A percentile compares a stretch with the other conserved stretches of the same genome.
phyloP scores from a whole-genome alignment of 2,113 vertebrate genomes.

The Steatornis caripensis region DNA sequence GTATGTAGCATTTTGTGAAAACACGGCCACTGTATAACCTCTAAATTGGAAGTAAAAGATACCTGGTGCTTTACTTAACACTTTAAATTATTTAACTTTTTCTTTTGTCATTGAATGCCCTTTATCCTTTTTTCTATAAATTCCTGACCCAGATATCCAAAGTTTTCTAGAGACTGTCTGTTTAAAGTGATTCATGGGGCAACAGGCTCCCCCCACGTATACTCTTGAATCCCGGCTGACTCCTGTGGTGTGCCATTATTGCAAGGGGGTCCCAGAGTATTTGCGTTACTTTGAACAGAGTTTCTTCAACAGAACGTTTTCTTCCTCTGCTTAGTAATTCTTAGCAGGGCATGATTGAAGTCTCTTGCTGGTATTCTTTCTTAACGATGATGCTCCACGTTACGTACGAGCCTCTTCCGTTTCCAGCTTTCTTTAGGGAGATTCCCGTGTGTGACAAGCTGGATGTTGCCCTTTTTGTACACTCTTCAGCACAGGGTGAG shows the following conservation, averaged over 20 bases:
- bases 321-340: neutral
- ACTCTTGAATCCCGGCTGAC: neutral
- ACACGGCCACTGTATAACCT: slow-evolving; percentile 30
- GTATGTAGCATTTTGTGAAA: slow-evolving; percentile 11
- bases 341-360: neutral
- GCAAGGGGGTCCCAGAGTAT: neutral
- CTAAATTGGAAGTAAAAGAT: neutral
- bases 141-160: neutral
- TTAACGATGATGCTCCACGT: neutral
- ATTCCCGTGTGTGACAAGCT: neutral
- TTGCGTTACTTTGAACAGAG: slow-evolving; percentile 3
- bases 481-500: neutral
- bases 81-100: neutral
- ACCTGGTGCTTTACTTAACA: slow-evolving; percentile 29
- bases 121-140: neutral
- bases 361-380: slow-evolving; percentile 21
- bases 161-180: neutral
- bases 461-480: neutral
- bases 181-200: neutral
- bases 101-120: neutral
- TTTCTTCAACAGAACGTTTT: neutral
- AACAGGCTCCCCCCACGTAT: neutral
- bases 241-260: neutral
- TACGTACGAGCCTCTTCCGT: neutral
- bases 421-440: slow-evolving; percentile 4